Base-by-base conservation (phyloP, 2,797 vertebrate genomes). In the Pachyuromys duprasi region DNA sequence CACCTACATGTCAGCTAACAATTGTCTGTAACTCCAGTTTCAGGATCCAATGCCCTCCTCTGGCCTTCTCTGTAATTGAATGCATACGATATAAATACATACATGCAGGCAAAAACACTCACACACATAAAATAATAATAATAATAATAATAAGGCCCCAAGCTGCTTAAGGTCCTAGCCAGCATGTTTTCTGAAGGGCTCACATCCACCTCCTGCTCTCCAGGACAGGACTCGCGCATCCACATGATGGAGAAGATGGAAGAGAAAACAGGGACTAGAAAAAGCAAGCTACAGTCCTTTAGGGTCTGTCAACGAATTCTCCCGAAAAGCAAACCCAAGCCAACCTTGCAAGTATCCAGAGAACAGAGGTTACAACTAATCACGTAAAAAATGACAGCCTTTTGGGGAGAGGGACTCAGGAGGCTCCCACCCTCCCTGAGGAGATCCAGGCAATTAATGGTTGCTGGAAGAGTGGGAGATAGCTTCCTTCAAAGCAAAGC, bases 311-410 rank as follows among this genome's bases (percentile, higher is more conserved):
- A 28, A 24, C 1, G 0, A 0, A 31, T 49, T 53, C 88, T 55
- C 42, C 70, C 53, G 60, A 20, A 91, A 81, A 84, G 12, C 87
- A 94, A 72, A 72, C 11, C 18, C 20, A 72, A 14, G 84, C 80
- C 7, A 88, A 20, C 31, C 42, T 89, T 92, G 65, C 70, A 83
- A 45, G 49, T 18, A 49, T 36, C 79, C 60, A 94, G 90, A 20
- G 39, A 74, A 91, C 8, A 79, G 57, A n/a, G 26, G 62, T 49
- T 49, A 49, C 67, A 72, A 74, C 0, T 78, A 15, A 78, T 39
- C 33, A 49, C 49, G 42, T 72, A 6, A 69, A 88, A 84, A 24
- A 33, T 11, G 39, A 70, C 11, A 36, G 63, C 22, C 39, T 80
- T 67, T 39, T 55, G 13, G 22, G 65, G 33, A 53, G 8, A 55